Percentiles rank a stretch among this genome's conserved stretches.
These are phyloP conservation scores for Erinaceus europaeus DNA, from an alignment of 2,113 vertebrate species.

Conservation along the genomic window DNA sequence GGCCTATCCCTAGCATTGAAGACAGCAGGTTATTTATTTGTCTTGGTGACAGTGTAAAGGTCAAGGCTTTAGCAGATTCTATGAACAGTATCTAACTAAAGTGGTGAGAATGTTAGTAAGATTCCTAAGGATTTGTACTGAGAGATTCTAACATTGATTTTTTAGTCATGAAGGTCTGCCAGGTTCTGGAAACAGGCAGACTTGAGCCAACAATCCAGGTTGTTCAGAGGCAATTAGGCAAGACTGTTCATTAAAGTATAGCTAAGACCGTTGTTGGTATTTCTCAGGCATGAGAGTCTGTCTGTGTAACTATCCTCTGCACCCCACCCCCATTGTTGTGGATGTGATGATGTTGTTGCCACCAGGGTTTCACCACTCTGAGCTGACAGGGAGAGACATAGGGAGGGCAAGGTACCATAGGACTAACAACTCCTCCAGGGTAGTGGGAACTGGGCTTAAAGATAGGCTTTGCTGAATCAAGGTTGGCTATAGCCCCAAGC, in stretches of 20 bases:
- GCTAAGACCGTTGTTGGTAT: too few relatives aligned
- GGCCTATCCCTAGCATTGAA: background rate
- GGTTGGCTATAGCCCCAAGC: background rate
- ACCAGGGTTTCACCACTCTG: too few relatives aligned
- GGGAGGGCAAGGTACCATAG: fast-evolving
- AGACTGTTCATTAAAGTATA: too few relatives aligned
- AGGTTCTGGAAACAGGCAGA: background rate
- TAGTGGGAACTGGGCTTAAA: background rate
- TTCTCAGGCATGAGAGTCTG: too few relatives aligned
- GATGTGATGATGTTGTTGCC: too few relatives aligned
- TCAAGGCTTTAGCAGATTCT: conserved; percentile 9
- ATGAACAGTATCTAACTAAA: background rate
- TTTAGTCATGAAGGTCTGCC: background rate
- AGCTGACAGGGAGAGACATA: background rate
- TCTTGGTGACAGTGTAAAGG: background rate
- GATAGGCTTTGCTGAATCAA: background rate
- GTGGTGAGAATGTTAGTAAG: background rate
- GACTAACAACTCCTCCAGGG: background rate
- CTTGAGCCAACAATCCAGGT: too few relatives aligned
- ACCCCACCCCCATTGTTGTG: too few relatives aligned
- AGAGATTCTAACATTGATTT: background rate
- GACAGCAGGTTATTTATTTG: background rate
- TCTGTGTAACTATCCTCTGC: too few relatives aligned
- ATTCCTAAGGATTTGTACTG: conserved; percentile 8
- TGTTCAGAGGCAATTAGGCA: background rate